Base-by-base conservation (phyloP, 2,888 invertebrate species). In the Aphodius granarius region DNA sequence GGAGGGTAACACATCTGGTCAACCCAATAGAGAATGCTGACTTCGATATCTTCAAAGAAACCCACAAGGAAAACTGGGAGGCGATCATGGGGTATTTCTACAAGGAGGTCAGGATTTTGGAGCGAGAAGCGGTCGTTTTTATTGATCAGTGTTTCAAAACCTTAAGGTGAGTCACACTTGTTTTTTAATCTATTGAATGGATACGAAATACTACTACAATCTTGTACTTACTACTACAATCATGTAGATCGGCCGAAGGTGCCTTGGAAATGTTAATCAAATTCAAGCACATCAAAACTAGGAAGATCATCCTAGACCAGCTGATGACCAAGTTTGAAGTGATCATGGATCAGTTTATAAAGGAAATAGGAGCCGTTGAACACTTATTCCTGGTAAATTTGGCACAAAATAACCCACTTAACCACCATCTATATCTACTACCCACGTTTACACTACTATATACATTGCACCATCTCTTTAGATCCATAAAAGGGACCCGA, bases 141-240 rank as follows among this genome's bases (percentile, higher is more conserved):
- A 95, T 97, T 77, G 95, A 96, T 84, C 92, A 94, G 82, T 94
- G 96, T 79, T 97, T 97, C 83, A 92, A 91, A 75, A 92, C 92
- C 75, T 88, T 97, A 76, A 90, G 93, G 89, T 93, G 81, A 13
- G 43, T 82, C 72, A 66, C 62, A 74, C 71, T 70, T 66, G 16
- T 21, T 23, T 2, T 5, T 66, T 20, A 66, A 65, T 17, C 23
- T 43, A 15, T 13, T 21, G n/a, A 66, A 17, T 9, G 2, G 16
- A 16, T 18, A 23, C 5, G 22, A 22, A n/a, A 17, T 22, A 4
- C 5, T 9, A 20, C 13, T 21, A 3, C 0, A n/a, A n/a, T n/a
- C 17, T 66, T 20, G 22, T 2, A 19, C 0, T 4, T 63, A 62
- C 23, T 65, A 20, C 43, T 74, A n/a, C n/a, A 70, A 73, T 76